Percentiles rank a stretch among this genome's conserved stretches.
These are phyloP conservation scores for Oncorhynchus mykiss DNA, from an alignment of 2,113 vertebrate genomes.

Conservation along the genomic window DNA sequence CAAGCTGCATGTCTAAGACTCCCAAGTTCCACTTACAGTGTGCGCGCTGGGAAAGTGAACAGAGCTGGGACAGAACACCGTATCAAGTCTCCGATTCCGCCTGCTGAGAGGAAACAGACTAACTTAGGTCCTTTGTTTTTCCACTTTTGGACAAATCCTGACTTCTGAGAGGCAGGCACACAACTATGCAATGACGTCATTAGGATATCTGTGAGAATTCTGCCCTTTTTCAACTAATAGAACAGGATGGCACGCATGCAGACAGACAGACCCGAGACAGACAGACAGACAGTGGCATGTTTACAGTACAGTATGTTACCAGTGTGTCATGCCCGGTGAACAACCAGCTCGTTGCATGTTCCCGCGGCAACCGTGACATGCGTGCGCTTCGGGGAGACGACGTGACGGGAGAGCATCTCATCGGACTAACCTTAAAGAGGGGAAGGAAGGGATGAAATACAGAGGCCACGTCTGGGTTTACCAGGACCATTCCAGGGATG, in stretches of 20 bases:
- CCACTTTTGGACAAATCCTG: background rate
- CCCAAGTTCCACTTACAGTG: background rate
- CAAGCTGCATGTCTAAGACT: slow-evolving; percentile 60
- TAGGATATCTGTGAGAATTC: background rate
- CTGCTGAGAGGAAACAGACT: background rate
- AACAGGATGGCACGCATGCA: background rate
- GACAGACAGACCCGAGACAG: background rate
- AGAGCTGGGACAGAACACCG: background rate
- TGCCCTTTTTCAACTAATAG: too few relatives aligned
- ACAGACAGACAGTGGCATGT: background rate
- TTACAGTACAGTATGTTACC: background rate
- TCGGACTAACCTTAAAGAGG: background rate
- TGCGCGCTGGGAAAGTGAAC: background rate
- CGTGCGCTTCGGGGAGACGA: background rate
- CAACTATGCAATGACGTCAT: background rate
- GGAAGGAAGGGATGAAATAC: background rate
- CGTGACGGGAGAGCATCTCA: background rate
- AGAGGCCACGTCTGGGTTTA: background rate
- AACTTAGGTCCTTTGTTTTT: background rate
- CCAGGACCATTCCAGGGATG: background rate
- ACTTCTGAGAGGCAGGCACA: background rate
- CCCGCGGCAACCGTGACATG: background rate
- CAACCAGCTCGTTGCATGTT: background rate
- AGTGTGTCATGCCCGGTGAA: background rate
- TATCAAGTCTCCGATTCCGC: background rate